Conservation (phyloP, 2,113 vertebrate genomes). For the Paraplagusia blochii region DNA sequence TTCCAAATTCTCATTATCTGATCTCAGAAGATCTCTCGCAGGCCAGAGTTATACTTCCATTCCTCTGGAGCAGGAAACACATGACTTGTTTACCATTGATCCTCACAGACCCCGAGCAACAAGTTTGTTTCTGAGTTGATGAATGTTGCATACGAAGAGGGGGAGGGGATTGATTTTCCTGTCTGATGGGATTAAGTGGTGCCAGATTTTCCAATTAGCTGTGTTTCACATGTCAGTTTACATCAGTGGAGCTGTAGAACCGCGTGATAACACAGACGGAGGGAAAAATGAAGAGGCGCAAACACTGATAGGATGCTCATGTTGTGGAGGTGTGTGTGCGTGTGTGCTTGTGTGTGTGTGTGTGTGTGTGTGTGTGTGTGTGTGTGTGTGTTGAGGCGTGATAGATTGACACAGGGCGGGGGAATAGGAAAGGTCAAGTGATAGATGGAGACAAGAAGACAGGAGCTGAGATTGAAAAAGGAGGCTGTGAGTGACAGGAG, state of each 20-base stretch:
- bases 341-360: background rate
- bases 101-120: slow-evolving; percentile 35
- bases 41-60: too few relatives aligned
- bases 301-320: background rate
- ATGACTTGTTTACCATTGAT: slow-evolving; percentile 47
- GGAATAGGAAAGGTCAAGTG: slow-evolving; percentile 2
- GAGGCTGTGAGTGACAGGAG: background rate
- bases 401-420: slow-evolving; percentile 8
- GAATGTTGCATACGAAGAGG: slow-evolving; percentile 31
- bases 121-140: slow-evolving; percentile 57
- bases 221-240: slow-evolving; percentile 69
- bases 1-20: too few relatives aligned
- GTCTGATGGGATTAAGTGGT: slow-evolving; percentile 61
- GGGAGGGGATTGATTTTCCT: slow-evolving; percentile 43
- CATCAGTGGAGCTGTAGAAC: slow-evolving; percentile 40
- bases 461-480: slow-evolving; percentile 8
- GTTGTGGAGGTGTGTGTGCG: background rate
- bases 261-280: slow-evolving; percentile 13
- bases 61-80: too few relatives aligned
- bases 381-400: background rate
- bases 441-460: slow-evolving; percentile 23
- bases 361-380: background rate
- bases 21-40: too few relatives aligned
- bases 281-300: slow-evolving; percentile 5
- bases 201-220: slow-evolving; percentile 61